Conservation (phyloP, 2,113 vertebrate species). For the Misgurnus anguillicaudatus region DNA sequence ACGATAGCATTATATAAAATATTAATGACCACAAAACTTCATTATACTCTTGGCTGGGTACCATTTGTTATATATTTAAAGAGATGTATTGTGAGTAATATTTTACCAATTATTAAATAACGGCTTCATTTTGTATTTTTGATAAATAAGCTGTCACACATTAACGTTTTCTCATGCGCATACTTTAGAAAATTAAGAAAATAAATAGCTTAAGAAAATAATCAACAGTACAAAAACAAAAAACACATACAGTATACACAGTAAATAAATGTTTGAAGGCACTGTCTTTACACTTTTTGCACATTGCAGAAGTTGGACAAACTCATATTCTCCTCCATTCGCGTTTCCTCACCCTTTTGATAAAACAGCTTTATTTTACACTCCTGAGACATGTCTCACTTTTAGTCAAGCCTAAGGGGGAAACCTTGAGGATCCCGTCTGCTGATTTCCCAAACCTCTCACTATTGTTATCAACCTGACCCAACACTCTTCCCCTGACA, state of each 20-base stretch:
- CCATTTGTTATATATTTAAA: conserved; percentile 49
- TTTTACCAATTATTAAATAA: conserved; percentile 32
- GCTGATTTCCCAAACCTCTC: conserved; percentile 50
- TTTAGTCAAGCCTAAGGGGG: conserved; percentile 40
- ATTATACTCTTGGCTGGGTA: conserved; percentile 48
- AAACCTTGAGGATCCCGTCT: conserved; percentile 39
- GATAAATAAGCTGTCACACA: not conserved
- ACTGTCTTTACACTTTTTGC: not conserved
- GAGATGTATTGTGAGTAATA: conserved; percentile 48
- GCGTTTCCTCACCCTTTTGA: conserved; percentile 12
- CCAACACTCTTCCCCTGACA: conserved; percentile 24
- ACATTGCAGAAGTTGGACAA: conserved; percentile 12
- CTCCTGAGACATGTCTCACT: conserved; percentile 44
- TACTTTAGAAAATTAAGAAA: no score
- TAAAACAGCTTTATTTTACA: conserved; percentile 24
- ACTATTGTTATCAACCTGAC: conserved; percentile 42
- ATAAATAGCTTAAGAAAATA: no score
- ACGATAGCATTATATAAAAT: not conserved
- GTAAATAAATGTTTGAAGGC: not conserved
- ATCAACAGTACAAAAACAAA: no score
- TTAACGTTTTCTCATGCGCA: not conserved
- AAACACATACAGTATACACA: not conserved
- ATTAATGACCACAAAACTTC: conserved; percentile 51
- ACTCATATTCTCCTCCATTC: not conserved
- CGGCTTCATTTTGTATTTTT: conserved; percentile 35